Evolutionary conservation across 2,113 vertebrate genomes (phyloP).

Genomic region (Melanocharis versteri): DNA sequence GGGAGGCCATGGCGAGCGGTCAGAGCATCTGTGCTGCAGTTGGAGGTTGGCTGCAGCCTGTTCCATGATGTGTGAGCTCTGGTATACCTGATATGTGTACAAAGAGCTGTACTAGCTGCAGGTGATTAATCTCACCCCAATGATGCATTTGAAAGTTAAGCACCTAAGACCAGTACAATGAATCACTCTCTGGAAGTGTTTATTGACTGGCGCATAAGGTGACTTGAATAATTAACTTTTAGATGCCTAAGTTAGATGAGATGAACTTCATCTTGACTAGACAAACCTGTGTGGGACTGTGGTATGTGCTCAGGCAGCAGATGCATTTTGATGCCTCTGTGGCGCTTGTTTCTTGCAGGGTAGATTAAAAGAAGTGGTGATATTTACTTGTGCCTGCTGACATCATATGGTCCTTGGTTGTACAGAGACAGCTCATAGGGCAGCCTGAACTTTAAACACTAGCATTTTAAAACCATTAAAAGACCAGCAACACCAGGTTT

Average conservation of each 20-base stretch:
- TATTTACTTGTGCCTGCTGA: not conserved
- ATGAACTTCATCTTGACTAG: not conserved
- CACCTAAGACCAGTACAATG: not conserved
- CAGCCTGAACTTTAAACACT: not conserved
- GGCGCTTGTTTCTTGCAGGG: not conserved
- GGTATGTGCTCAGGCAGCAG: not conserved
- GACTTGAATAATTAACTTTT: not conserved
- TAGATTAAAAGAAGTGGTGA: not conserved
- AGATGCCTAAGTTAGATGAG: not conserved
- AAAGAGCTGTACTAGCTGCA: not conserved
- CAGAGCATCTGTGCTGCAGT: not conserved
- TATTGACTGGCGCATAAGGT: not conserved
- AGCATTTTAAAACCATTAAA: not conserved
- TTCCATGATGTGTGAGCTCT: not conserved
- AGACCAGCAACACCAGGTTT: not conserved
- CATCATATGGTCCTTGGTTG: not conserved
- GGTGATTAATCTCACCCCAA: not conserved
- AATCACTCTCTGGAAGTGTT: not conserved
- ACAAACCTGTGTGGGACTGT: not conserved
- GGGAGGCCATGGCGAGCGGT: rapidly evolving
- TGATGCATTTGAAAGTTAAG: not conserved
- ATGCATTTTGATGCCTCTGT: not conserved
- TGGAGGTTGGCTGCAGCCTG: not conserved
- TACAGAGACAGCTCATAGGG: not conserved
- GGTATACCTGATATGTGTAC: not conserved